Conservation (phyloP, 2,888 invertebrate species). For the Xanthia icteritia region DNA sequence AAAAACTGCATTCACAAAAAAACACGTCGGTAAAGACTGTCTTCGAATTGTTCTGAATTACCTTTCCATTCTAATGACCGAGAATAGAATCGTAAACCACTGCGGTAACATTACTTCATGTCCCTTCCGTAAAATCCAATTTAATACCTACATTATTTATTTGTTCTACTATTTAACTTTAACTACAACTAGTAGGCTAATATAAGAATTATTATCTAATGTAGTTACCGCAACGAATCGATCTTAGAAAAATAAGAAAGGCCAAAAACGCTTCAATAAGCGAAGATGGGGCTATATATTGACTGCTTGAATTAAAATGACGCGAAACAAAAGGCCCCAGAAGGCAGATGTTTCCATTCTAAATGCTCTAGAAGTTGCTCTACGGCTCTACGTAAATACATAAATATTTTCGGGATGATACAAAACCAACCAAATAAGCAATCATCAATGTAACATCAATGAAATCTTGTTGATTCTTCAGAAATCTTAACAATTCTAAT, state of each 20-base stretch:
- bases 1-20: conserved; percentile 11
- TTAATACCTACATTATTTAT: not conserved
- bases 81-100: not conserved
- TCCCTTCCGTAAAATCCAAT: conserved; percentile 11
- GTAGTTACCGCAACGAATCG: conserved; percentile 12
- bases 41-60: conserved; percentile 1
- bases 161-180: not conserved
- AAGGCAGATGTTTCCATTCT: conserved; percentile 50
- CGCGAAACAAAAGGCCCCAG: conserved; percentile 39
- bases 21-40: conserved; percentile 5
- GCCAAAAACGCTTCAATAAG: not conserved
- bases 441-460: conserved; percentile 11
- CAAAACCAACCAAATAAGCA: conserved; percentile 5
- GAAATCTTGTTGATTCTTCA: conserved; percentile 14
- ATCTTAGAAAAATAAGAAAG: not conserved
- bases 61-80: conserved; percentile 7
- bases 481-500: conserved; percentile 23
- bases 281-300: not conserved
- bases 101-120: not conserved
- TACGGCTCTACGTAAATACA: not conserved
- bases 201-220: not conserved
- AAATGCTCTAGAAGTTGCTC: not conserved
- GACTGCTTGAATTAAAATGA: conserved; percentile 38
- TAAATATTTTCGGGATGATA: not conserved
- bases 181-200: no score